phyloP scores from a whole-genome alignment of 1,140 invertebrate genomes.

The Cardiocondyla obscurior region DNA sequence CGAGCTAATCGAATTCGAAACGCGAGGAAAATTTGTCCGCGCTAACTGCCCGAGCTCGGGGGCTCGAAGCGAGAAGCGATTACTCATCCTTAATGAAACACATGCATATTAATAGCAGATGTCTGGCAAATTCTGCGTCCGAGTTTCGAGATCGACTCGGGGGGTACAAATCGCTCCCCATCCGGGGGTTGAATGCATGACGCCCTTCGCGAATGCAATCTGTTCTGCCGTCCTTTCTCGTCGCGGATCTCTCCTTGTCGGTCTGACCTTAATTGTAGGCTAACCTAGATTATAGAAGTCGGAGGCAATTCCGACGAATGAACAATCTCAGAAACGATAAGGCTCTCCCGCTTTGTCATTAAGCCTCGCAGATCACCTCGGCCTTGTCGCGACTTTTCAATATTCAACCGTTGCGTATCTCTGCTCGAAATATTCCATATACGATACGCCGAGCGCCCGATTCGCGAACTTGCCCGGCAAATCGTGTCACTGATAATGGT shows the following conservation, averaged over 20 bases:
- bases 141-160: slow-evolving; percentile 36
- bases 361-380: slow-evolving; percentile 52
- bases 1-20: neutral
- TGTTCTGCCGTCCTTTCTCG: slow-evolving; percentile 50
- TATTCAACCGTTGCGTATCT: slow-evolving; percentile 44
- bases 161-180: slow-evolving; percentile 1
- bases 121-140: slow-evolving; percentile 36
- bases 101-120: slow-evolving; percentile 37
- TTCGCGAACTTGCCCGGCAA: neutral
- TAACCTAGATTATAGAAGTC: slow-evolving; percentile 70
- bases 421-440: neutral
- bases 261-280: slow-evolving; percentile 71
- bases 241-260: slow-evolving; percentile 34
- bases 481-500: slow-evolving; percentile 10
- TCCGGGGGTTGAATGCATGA: slow-evolving; percentile 32
- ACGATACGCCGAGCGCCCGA: neutral
- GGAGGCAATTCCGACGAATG: slow-evolving; percentile 49
- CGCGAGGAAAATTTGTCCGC: neutral
- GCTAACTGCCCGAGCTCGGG: neutral
- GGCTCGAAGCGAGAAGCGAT: neutral
- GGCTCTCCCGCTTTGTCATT: slow-evolving; percentile 62
- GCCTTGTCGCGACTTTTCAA: slow-evolving; percentile 61
- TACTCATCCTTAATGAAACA: slow-evolving; percentile 13
- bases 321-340: slow-evolving; percentile 69
- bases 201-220: slow-evolving; percentile 58